A percentile compares a stretch with the other conserved stretches of the same genome.
phyloP scores from a whole-genome alignment of 2,888 invertebrate species.

The Cerceris rybyensis region DNA sequence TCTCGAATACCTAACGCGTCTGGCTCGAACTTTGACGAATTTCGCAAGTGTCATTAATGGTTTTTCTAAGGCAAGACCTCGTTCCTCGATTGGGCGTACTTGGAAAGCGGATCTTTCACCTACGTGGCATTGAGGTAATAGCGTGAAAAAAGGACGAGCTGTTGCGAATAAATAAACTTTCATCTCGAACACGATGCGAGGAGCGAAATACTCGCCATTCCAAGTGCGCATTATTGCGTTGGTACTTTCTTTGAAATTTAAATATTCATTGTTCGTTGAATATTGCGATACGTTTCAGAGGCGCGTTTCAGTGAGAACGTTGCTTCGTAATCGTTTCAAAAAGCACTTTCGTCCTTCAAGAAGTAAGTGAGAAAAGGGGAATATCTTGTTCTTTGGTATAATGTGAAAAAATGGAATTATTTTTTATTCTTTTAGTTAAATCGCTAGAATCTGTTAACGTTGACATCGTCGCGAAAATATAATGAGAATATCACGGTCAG shows the following conservation, averaged over 20 bases:
- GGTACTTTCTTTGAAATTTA: background rate
- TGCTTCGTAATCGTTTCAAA: too few relatives aligned
- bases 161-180: conserved; percentile 45
- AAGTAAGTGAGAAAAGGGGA: too few relatives aligned
- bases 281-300: too few relatives aligned
- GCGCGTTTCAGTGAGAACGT: too few relatives aligned
- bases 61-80: background rate
- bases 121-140: conserved; percentile 7
- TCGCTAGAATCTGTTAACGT: too few relatives aligned
- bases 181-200: conserved; percentile 32
- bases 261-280: too few relatives aligned
- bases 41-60: background rate
- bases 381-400: too few relatives aligned
- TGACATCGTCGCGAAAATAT: background rate
- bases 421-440: too few relatives aligned
- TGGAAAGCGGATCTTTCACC: conserved; percentile 44
- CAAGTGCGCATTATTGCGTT: background rate
- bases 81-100: conserved; percentile 7
- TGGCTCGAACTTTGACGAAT: background rate
- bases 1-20: background rate
- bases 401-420: too few relatives aligned
- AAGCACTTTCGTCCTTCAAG: too few relatives aligned
- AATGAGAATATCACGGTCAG: conserved; percentile 22
- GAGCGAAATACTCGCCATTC: conserved; percentile 38
- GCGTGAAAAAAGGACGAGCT: conserved; percentile 26